These are phyloP conservation scores for Scomberomorus guttatus DNA, from an alignment of 2,797 vertebrate genomes.

Conservation along the genomic window DNA sequence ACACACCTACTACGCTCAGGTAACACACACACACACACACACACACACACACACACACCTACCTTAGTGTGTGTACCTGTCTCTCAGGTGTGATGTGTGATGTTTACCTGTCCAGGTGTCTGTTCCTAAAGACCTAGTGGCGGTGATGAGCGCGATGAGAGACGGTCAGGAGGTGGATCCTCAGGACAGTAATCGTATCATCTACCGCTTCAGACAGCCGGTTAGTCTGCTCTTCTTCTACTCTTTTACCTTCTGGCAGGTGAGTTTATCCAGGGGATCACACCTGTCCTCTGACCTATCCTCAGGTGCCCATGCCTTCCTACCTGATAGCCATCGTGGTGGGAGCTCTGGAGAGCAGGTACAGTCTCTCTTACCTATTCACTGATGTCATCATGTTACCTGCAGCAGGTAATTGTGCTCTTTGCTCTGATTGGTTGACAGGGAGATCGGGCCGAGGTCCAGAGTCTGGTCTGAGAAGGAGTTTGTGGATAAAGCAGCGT, in stretches of 20 bases:
- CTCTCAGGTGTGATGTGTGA: slow-evolving; percentile 3
- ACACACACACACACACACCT: slow-evolving; percentile 21
- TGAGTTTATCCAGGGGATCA: background rate
- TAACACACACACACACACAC: slow-evolving; percentile 62
- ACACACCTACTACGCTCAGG: slow-evolving; percentile 95
- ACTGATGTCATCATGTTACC: background rate
- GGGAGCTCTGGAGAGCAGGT: slow-evolving; percentile 96
- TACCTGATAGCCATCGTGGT: slow-evolving; percentile 96
- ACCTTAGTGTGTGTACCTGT: background rate
- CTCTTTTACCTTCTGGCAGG: background rate
- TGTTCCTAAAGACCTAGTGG: slow-evolving; percentile 93
- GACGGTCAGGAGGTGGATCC: slow-evolving; percentile 91
- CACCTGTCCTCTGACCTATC: background rate
- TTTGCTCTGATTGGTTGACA: slow-evolving; percentile 67
- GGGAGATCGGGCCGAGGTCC: slow-evolving; percentile 94
- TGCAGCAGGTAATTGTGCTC: slow-evolving; percentile 16
- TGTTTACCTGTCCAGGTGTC: slow-evolving; percentile 85
- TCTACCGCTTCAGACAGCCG: slow-evolving; percentile 92
- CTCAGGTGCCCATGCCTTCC: slow-evolving; percentile 93
- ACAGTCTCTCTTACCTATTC: background rate
- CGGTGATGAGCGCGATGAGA: slow-evolving; percentile 93
- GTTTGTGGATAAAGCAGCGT: slow-evolving; percentile 91
- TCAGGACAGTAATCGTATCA: slow-evolving; percentile 82
- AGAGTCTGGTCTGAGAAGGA: slow-evolving; percentile 97
- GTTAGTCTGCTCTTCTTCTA: slow-evolving; percentile 77